Conservation (phyloP, 2,888 invertebrate genomes). For the Drosophila cracens region DNA sequence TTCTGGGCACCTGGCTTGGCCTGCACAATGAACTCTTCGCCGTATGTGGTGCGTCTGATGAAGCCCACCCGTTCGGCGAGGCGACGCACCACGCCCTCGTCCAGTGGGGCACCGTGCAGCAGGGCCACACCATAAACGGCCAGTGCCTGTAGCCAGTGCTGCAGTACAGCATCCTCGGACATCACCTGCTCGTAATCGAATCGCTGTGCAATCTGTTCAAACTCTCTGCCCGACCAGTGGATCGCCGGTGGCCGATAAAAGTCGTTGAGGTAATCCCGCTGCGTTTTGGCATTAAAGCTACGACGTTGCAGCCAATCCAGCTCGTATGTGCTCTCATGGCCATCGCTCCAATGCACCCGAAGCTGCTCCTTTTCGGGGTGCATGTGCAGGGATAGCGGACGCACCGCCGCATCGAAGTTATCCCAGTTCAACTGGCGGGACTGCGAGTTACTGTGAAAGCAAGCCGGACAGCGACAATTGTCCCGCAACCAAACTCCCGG, state of each 20-base stretch:
- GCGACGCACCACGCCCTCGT: conserved; percentile 86
- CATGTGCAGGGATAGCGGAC: conserved; percentile 82
- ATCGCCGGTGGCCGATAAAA: conserved; percentile 86
- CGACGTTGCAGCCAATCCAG: conserved; percentile 87
- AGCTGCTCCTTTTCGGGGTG: conserved; percentile 63
- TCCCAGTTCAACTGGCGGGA: conserved; percentile 88
- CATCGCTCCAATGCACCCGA: conserved; percentile 87
- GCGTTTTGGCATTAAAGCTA: conserved; percentile 86
- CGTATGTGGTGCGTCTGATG: conserved; percentile 90
- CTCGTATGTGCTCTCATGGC: conserved; percentile 87
- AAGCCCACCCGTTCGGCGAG: conserved; percentile 89
- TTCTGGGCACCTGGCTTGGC: conserved; percentile 90
- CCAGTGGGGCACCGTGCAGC: conserved; percentile 87
- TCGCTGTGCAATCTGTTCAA: conserved; percentile 85
- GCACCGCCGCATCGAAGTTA: conserved; percentile 86
- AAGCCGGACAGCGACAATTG: conserved; percentile 89
- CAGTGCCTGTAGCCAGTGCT: conserved; percentile 87
- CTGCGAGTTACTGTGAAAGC: conserved; percentile 88
- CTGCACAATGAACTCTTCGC: conserved; percentile 89
- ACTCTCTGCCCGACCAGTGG: conserved; percentile 87
- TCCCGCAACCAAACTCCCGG: conserved; percentile 91
- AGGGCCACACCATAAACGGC: conserved; percentile 89
- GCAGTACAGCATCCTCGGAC: conserved; percentile 84
- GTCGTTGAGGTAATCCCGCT: conserved; percentile 85
- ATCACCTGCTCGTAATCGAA: conserved; percentile 87